Evolutionary conservation across 2,113 vertebrate species (phyloP).

Genomic region (Lycaon pictus): DNA sequence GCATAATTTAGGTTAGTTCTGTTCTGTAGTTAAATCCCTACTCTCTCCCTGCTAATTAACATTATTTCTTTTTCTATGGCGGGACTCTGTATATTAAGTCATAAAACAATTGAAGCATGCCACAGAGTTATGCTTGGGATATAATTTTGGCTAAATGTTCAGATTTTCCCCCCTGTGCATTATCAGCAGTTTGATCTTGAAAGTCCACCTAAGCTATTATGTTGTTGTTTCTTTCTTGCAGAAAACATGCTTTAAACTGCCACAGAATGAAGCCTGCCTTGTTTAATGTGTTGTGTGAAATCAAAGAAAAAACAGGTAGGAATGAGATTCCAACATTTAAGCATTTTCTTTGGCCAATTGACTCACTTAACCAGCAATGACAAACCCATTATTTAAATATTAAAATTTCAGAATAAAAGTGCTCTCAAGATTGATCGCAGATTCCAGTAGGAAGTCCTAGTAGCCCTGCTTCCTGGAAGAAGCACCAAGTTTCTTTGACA

Average conservation of each 20-base stretch:
- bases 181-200: conserved; percentile 33
- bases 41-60: conserved; percentile 69
- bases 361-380: not conserved
- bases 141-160: conserved; percentile 65
- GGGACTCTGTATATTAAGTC: conserved; percentile 65
- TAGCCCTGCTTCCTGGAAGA: not conserved
- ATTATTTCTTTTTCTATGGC: conserved; percentile 70
- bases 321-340: conserved; percentile 58
- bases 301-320: conserved; percentile 99
- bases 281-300: conserved; percentile 99
- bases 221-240: conserved; percentile 88
- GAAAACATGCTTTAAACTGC: conserved; percentile 99
- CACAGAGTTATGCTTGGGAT: conserved; percentile 46
- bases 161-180: accelerated
- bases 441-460: not conserved
- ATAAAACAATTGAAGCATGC: conserved; percentile 67
- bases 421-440: conserved; percentile 64
- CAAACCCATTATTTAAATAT: conserved; percentile 38
- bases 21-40: conserved; percentile 48
- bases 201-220: conserved; percentile 75
- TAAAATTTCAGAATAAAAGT: conserved; percentile 74
- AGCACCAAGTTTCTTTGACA: conserved; percentile 37
- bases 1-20: conserved; percentile 67
- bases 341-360: conserved; percentile 62
- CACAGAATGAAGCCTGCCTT: conserved; percentile 99